These are phyloP conservation scores for Odontesthes bonariensis DNA, from an alignment of 2,113 vertebrate genomes.

Conservation along the genomic window DNA sequence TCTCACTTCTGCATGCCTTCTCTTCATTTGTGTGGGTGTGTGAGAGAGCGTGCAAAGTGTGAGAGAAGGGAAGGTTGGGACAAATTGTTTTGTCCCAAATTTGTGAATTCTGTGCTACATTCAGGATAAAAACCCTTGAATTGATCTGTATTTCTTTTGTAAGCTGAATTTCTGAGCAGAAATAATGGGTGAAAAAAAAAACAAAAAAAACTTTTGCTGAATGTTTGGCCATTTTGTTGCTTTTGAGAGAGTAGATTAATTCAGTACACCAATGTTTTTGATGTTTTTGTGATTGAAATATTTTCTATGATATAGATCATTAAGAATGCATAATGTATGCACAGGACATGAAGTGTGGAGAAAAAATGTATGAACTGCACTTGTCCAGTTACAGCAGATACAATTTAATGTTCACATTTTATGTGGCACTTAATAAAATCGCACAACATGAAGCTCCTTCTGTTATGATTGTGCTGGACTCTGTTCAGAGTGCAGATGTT, in stretches of 20 bases:
- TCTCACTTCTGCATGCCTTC: slow-evolving; percentile 26
- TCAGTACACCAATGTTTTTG: slow-evolving; percentile 64
- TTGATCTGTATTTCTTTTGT: slow-evolving; percentile 64
- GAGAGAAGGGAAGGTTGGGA: not conserved
- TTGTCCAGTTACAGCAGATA: slow-evolving; percentile 54
- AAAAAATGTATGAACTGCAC: slow-evolving; percentile 47
- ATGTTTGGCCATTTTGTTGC: slow-evolving; percentile 62
- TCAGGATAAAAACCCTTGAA: slow-evolving; percentile 39
- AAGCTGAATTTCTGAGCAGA: slow-evolving; percentile 54
- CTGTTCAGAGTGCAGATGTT: not conserved
- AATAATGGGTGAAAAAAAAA: slow-evolving; percentile 18
- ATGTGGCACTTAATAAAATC: slow-evolving; percentile 77
- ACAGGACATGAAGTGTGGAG: slow-evolving; percentile 62
- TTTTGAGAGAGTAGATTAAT: slow-evolving; percentile 68
- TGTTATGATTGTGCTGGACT: slow-evolving; percentile 21
- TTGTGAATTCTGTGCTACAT: slow-evolving; percentile 44
- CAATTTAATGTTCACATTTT: slow-evolving; percentile 67
- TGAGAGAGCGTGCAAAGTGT: slow-evolving; percentile 10
- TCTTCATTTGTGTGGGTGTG: slow-evolving; percentile 13
- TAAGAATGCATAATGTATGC: slow-evolving; percentile 63
- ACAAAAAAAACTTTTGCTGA: slow-evolving; percentile 25
- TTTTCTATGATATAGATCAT: slow-evolving; percentile 64
- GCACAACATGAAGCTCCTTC: slow-evolving; percentile 62
- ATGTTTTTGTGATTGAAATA: slow-evolving; percentile 69
- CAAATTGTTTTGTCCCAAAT: slow-evolving; percentile 27